A percentile compares a stretch with the other conserved stretches of the same genome.
Evolutionary conservation across 1,140 invertebrate species (phyloP).

Genomic region (Hesperophylax magnus): DNA sequence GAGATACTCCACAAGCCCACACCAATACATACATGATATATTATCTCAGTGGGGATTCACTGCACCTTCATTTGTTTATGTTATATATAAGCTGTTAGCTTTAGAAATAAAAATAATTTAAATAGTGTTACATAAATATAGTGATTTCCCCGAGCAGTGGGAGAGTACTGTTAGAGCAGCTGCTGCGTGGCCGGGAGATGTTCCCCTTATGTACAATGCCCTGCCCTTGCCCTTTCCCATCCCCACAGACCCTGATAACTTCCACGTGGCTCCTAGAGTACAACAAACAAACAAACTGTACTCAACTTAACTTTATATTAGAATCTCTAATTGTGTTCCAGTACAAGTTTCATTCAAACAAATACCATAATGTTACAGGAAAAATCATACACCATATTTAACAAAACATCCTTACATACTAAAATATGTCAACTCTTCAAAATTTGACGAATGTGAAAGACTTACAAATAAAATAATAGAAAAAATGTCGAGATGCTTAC

Average conservation of each 20-base stretch:
- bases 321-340: background rate
- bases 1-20: too few relatives aligned
- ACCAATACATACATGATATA: too few relatives aligned
- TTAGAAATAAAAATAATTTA: background rate
- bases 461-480: slow-evolving; percentile 35
- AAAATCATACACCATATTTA: slow-evolving; percentile 5
- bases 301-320: background rate
- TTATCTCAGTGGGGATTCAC: too few relatives aligned
- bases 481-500: slow-evolving; percentile 26
- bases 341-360: background rate
- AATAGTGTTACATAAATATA: slow-evolving; percentile 8
- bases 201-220: slow-evolving; percentile 8
- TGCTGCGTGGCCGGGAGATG: background rate
- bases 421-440: slow-evolving; percentile 32
- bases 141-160: background rate
- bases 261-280: background rate
- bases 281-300: background rate
- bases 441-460: slow-evolving; percentile 39
- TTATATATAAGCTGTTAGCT: too few relatives aligned
- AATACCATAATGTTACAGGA: slow-evolving; percentile 8
- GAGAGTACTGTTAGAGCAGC: background rate
- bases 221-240: background rate
- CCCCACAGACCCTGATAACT: background rate
- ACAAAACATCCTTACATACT: slow-evolving; percentile 26
- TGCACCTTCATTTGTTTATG: too few relatives aligned